Conservation (phyloP, 2,113 vertebrate species). For the Leptodactylus fuscus region DNA sequence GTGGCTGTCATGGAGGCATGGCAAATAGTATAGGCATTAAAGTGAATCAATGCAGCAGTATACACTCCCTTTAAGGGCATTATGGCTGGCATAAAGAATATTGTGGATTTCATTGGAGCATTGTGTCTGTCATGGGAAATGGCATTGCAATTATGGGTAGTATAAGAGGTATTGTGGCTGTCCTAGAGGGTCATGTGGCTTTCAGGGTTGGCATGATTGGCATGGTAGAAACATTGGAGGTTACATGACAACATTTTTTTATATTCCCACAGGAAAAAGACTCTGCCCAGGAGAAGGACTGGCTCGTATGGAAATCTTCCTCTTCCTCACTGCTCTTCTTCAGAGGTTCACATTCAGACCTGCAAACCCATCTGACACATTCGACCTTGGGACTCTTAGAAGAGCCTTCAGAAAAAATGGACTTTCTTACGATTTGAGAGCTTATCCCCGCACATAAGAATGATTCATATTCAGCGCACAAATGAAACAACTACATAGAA, state of each 20-base stretch:
- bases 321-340: conserved; percentile 63
- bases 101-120: no score
- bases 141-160: no score
- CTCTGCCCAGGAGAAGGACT: conserved; percentile 41
- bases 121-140: neutral
- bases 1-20: no score
- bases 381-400: conserved; percentile 41
- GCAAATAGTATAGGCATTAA: no score
- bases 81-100: no score
- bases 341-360: conserved; percentile 64
- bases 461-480: neutral
- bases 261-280: conserved; percentile 27
- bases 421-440: conserved; percentile 11
- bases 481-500: neutral
- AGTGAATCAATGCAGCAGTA: no score
- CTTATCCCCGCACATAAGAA: neutral
- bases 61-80: no score
- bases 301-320: conserved; percentile 66
- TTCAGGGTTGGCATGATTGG: no score
- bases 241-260: no score
- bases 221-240: no score
- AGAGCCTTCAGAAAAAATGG: conserved; percentile 55
- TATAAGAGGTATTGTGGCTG: no score
- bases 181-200: no score
- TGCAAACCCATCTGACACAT: conserved; percentile 60